Conservation (phyloP, 2,797 vertebrate species). For the Lagorchestes hirsutus region DNA sequence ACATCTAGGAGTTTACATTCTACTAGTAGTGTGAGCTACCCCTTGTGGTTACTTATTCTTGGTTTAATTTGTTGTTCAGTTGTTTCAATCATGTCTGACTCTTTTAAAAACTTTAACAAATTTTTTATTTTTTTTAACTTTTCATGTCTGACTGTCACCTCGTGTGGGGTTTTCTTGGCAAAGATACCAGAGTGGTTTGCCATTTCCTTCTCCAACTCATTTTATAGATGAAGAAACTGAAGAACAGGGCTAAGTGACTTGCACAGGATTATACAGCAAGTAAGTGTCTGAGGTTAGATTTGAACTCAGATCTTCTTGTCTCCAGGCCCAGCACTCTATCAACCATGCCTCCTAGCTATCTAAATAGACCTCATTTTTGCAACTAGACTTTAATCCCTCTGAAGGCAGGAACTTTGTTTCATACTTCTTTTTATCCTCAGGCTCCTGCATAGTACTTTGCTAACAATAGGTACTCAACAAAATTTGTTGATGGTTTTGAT, state of each 20-base stretch:
- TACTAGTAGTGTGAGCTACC: background rate
- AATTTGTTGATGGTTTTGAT: background rate
- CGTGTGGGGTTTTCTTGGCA: background rate
- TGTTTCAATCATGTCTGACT: background rate
- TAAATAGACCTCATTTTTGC: background rate
- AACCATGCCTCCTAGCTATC: background rate
- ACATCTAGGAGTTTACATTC: background rate
- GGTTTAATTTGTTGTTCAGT: background rate
- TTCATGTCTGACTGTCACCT: background rate
- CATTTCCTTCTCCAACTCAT: background rate
- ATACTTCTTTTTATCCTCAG: background rate
- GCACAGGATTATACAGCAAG: background rate
- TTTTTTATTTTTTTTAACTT: too few relatives aligned
- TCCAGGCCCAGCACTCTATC: background rate
- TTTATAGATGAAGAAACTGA: background rate
- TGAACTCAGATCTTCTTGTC: background rate
- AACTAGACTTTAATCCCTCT: background rate
- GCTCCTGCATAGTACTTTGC: background rate
- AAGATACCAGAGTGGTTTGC: background rate
- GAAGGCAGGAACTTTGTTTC: background rate
- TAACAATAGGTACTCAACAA: background rate
- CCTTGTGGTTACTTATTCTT: background rate
- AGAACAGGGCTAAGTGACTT: background rate
- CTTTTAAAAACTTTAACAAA: too few relatives aligned
- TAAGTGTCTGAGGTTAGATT: background rate